Evolutionary conservation across 1,140 invertebrate species (phyloP), one percentile per base, ranked within the genome.

Genomic region (Cephus cinctus): DNA sequence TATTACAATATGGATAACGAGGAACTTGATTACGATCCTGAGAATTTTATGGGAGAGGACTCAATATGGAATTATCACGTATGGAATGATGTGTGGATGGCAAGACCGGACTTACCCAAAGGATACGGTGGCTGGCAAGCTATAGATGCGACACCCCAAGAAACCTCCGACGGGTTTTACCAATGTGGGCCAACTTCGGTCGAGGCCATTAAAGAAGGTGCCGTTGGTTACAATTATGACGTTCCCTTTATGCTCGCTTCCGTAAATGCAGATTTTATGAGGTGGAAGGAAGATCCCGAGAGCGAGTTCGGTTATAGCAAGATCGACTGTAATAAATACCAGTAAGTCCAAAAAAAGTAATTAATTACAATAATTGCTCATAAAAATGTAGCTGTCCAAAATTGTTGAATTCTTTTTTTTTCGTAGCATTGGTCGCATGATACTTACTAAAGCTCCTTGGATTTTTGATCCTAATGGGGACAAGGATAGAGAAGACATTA

Each of bases 401-500:
- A 42, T 44, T 35, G 30, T 41, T 44, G 19, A 18, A 38, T 46
- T 42, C 67, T 41, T 30, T 53, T 43, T 21, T 30, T 61, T 56
- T 23, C 3, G 1, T 62, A 90, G 88, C 53, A 83, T 92, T 57
- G 89, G 89, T 1, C 78, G 82, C 20, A 81, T 83, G 75, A 82
- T 93, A 51, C 77, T 89, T 2, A 93, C 90, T 0, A 92, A 92
- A 74, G 80, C 81, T 48, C 81, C 85, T 0, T 88, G 81, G 56
- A 75, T 85, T 6, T 86, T 83, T 56, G 86, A 88, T 68, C 81
- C 85, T 0, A 78, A 81, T 34, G 85, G 85, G 1, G 84, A 88
- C 31, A 77, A 73, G 18, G 86, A 89, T 59, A 71, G 80, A 14
- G 79, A 88, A 60, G 86, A 91, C 55, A 84, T 92, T 47, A 89